Evolutionary conservation across 2,113 vertebrate genomes (phyloP), one percentile per base, ranked within the genome.

Genomic region (Prochilodus magdalenae): DNA sequence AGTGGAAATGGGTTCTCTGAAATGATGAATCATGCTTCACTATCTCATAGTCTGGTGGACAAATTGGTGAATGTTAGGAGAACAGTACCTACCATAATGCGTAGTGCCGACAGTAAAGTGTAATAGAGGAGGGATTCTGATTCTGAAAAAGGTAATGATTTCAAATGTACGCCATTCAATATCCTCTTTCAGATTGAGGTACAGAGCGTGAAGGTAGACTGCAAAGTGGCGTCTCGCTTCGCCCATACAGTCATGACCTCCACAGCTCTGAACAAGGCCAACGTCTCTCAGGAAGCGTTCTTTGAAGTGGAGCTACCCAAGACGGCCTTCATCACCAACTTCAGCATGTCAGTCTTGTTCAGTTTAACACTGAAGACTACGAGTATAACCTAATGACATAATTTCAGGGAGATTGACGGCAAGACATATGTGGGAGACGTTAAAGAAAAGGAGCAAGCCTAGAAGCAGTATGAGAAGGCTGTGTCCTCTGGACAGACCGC

Each of bases 271-370:
- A 99, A 99, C 91, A 95, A 88, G 70, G 96, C 93, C 63, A 91
- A 92, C 0, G 4, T 79, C 18, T 91, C 96, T 26, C 93, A 93
- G 89, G 96, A 99, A 92, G 94, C 96, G 51, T 84, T 92, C 80
- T 99, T 97, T 14, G 94, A 98, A 49, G 91, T 99, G 89, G 96
- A 98, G 0, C 92, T 99, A 27, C 98, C 98, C 29, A 99, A 97
- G 81, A 96, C 96, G 0, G 97, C 97, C 78, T 99, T 98, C 91
- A 99, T 99, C 91, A 95, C 95, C 81, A 97, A 97, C 92, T 99
- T 99, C 87, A 96, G 91, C 95, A 96, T 99, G 98, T 99, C 84
- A 69, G 97, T 94, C 67, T 33, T 15, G 6, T 6, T 1, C 51
- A 2, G 4, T 30, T 7, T 24, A 22, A n/a, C 22, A 44, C 40